A percentile compares a stretch with the other conserved stretches of the same genome.
Evolutionary conservation across 1,140 invertebrate species (phyloP).

Genomic region (Caenorhabditis brenneri): DNA sequence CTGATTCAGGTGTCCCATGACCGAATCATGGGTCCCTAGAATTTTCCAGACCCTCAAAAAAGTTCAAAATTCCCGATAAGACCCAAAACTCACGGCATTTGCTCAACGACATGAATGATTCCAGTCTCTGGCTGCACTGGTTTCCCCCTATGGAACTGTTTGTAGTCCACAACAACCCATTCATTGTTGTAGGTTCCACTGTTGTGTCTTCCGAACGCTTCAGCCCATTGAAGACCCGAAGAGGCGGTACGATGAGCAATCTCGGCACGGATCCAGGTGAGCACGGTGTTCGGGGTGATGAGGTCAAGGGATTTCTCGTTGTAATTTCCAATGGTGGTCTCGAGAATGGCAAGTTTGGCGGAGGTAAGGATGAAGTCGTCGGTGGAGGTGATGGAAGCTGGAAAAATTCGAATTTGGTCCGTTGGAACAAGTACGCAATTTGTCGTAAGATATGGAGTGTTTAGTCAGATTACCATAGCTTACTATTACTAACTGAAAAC

Average conservation of each 20-base stretch:
- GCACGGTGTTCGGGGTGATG: conserved; percentile 73
- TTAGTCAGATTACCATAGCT: not conserved
- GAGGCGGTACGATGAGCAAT: conserved; percentile 74
- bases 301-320: conserved; percentile 76
- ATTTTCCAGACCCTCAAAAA: no score
- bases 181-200: conserved; percentile 84
- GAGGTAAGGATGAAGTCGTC: conserved; percentile 54
- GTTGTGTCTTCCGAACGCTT: conserved; percentile 75
- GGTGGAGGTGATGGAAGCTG: conserved; percentile 47
- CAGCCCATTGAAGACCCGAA: conserved; percentile 78
- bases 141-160: conserved; percentile 75
- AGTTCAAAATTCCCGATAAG: no score
- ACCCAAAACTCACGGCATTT: conserved; percentile 77
- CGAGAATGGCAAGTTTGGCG: conserved; percentile 72
- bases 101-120: conserved; percentile 81
- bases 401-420: not conserved
- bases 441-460: not conserved
- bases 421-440: not conserved
- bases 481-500: no score
- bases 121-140: conserved; percentile 74
- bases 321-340: conserved; percentile 79
- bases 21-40: no score
- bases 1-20: no score
- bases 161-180: conserved; percentile 79
- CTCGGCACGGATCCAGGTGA: conserved; percentile 73